Base-by-base conservation (phyloP, 30 jellyfish, hydroid and myxozoan species). In the Aurelia sp. region DNA sequence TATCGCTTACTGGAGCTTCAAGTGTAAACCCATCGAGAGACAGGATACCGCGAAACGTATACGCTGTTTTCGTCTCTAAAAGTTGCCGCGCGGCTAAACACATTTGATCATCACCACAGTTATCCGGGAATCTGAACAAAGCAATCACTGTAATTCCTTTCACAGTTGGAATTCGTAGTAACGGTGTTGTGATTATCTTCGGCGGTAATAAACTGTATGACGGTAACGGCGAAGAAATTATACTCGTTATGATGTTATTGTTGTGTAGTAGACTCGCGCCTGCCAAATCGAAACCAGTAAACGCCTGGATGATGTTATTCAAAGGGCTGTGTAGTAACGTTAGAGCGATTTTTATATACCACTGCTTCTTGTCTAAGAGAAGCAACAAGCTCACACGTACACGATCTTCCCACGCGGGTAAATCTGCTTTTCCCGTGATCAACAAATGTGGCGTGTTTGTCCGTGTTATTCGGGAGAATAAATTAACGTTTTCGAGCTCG, bases 81-180 rank as follows among this genome's bases (percentile, higher is more conserved):
- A 95, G 79, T 44, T 86, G 70, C 20, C 86, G 50, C 51, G 97
- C 92, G 11, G 98, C 81, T 52, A 55, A 75, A 86, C 99, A 95
- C 85, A 86, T 81, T 62, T 90, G 73, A 71, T 95, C 99, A 62
- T 95, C 99, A 12, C 99, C 99, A 69, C 99, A 95, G 66, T 95
- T 90, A 73, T 95, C 99, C 61, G 99, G 99, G 53, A 95, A 86
- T 75, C 85, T 86, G 63, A 95, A 69, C 20, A 95, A 83, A 3
- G 98, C 98, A 35, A 95, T 66, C 0, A 95, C 74, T 31, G 96
- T 80, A 10, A 95, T 30, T 16, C 97, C 97, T 51, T 86, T 74
- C 19, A 74, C 95, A 22, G 90, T 98, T 0, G 99, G 99, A 21
- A 95, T 59, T 40, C 99, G 86, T 6, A 95, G 79, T 50, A 95